Evolutionary conservation across 2,888 invertebrate genomes (phyloP), one percentile per base, ranked within the genome.

Genomic region (Folsomia candida): DNA sequence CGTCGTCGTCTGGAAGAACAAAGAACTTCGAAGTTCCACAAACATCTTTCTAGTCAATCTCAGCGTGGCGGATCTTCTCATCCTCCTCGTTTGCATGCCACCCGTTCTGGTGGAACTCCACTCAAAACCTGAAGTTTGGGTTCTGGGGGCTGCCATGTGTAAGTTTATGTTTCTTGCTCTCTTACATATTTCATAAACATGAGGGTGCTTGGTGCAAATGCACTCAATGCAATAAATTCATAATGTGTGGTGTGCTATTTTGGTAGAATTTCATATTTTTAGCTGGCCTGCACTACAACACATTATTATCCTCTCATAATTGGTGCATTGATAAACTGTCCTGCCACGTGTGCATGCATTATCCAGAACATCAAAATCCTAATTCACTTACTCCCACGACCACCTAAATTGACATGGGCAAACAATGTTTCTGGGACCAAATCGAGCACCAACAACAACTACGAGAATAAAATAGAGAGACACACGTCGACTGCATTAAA

Each of bases 51-150:
- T 97, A 81, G 92, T 95, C 84, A 96, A 96, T 84, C 86, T 96
- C 82, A 94, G 94, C 83, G 89, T 95, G 54, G 95, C 96, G 20
- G 96, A 97, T 84, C 85, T 96, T 80, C 89, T 94, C 86, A 94
- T 96, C 80, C 85, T 97, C 78, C 85, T 95, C 76, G 90, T 96
- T 75, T 96, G 95, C 83, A 94, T 95, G 74, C 96, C 96, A 6
- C 93, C 95, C 0, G 93, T 94, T 37, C 87, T 96, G 51, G 92
- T 96, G n/a, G 96, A 97, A 83, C 91, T 96, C 66, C 93, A 94
- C 83, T 91, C 93, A 11, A 89, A 89, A 80, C 94, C 94, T 18
- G 93, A 95, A 83, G 91, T 93, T 1, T 97, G 96, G 96, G 89
- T 93, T 76, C 88, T 97, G 67, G 96, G 96, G 59, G 90, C 90